Evolutionary conservation across 2,113 vertebrate species (phyloP).

Genomic region (Eulemur rufifrons): DNA sequence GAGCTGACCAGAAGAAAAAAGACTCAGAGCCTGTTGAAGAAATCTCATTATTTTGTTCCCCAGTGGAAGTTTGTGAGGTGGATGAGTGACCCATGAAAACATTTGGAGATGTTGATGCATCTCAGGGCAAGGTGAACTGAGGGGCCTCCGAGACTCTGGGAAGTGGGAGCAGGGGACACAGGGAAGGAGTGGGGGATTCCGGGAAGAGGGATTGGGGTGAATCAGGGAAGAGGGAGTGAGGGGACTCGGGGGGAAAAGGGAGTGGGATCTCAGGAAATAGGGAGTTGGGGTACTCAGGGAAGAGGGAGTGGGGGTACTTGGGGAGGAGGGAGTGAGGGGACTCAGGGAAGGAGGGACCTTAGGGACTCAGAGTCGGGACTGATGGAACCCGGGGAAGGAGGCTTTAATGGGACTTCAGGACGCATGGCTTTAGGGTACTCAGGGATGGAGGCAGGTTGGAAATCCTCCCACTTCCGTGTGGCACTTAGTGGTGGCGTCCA

Average conservation of each 20-base stretch:
- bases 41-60: conserved; percentile 6
- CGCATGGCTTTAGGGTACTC: no score
- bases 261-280: neutral
- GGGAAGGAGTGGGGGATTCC: neutral
- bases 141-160: neutral
- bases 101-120: neutral
- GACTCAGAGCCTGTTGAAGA: neutral
- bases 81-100: neutral
- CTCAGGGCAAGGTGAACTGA: neutral
- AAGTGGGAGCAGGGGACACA: neutral
- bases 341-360: neutral
- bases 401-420: no score
- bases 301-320: neutral
- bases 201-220: neutral
- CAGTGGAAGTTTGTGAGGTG: neutral
- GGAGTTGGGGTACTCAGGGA: neutral
- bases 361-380: neutral
- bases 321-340: neutral
- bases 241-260: neutral
- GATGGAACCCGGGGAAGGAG: neutral
- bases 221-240: neutral
- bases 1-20: neutral
- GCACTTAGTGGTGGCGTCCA: neutral
- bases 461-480: neutral
- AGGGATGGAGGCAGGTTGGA: no score